A percentile compares a stretch with the other conserved stretches of the same genome.
Conservation (phyloP, 2,113 vertebrate genomes). For the Pheucticus melanocephalus region DNA sequence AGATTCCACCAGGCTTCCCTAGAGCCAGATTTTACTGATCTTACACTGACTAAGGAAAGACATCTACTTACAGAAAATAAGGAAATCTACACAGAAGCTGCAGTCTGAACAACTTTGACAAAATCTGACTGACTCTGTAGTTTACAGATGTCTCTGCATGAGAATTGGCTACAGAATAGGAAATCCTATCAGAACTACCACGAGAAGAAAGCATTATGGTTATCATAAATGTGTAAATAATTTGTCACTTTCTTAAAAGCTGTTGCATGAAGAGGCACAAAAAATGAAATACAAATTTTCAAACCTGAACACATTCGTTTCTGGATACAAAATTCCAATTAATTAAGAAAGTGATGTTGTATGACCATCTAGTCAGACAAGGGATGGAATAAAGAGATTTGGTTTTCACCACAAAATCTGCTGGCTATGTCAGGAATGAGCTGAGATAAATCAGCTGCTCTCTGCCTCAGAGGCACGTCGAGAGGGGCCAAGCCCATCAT, state of each 20-base stretch:
- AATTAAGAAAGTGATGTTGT: background rate
- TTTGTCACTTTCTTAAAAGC: background rate
- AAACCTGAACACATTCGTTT: background rate
- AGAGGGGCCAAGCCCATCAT: background rate
- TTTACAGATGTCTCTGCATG: background rate
- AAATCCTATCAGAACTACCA: background rate
- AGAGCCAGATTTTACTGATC: background rate
- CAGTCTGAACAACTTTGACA: background rate
- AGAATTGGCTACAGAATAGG: background rate
- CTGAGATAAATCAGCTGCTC: constrained; percentile 1
- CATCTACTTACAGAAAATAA: background rate
- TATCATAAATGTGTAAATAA: background rate
- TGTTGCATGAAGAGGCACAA: background rate
- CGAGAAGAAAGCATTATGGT: background rate
- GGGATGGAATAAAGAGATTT: background rate
- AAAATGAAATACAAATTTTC: background rate
- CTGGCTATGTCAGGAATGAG: constrained; percentile 24
- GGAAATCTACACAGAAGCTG: background rate
- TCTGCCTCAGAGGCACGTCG: background rate
- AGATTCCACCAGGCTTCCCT: background rate
- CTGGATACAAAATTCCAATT: constrained; percentile 23
- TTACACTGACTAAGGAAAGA: background rate
- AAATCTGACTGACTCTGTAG: background rate
- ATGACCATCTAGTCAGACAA: background rate
- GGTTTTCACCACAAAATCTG: constrained; percentile 5